phyloP scores from a whole-genome alignment of 2,113 vertebrate species.

The Alouatta palliata region DNA sequence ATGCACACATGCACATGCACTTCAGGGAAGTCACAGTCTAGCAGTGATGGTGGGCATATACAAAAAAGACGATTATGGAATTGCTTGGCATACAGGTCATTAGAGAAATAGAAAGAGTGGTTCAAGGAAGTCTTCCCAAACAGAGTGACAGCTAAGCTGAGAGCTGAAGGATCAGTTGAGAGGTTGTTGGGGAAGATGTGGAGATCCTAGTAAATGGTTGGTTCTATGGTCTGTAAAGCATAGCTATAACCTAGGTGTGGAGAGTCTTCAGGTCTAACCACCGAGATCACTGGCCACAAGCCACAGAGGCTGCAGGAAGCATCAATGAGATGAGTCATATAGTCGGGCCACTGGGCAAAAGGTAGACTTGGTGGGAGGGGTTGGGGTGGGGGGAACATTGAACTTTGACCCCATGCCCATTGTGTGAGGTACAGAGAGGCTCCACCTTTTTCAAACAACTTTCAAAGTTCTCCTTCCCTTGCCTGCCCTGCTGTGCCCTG shows the following conservation, averaged over 20 bases:
- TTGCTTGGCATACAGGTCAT: background rate
- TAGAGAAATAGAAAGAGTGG: background rate
- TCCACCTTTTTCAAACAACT: slow-evolving; percentile 30
- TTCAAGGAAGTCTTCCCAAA: background rate
- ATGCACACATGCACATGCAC: background rate
- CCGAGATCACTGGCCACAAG: background rate
- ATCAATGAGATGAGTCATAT: background rate
- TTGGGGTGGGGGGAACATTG: background rate
- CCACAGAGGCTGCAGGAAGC: background rate
- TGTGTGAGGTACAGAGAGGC: background rate
- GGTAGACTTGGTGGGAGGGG: background rate
- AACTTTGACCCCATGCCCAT: background rate
- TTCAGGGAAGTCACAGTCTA: background rate
- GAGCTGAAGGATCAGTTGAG: background rate
- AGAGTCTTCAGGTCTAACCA: background rate
- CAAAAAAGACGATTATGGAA: background rate
- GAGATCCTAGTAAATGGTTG: background rate
- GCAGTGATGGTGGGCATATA: background rate
- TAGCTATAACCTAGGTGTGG: background rate
- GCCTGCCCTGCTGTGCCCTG: slow-evolving; percentile 53
- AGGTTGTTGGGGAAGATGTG: background rate
- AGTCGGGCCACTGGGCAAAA: background rate
- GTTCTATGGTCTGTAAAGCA: background rate
- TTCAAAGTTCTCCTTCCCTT: slow-evolving; percentile 56
- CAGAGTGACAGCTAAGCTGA: background rate